Evolutionary conservation across 2,113 vertebrate species (phyloP), one percentile per base, ranked within the genome.

Genomic region (Apodemus speciosus): DNA sequence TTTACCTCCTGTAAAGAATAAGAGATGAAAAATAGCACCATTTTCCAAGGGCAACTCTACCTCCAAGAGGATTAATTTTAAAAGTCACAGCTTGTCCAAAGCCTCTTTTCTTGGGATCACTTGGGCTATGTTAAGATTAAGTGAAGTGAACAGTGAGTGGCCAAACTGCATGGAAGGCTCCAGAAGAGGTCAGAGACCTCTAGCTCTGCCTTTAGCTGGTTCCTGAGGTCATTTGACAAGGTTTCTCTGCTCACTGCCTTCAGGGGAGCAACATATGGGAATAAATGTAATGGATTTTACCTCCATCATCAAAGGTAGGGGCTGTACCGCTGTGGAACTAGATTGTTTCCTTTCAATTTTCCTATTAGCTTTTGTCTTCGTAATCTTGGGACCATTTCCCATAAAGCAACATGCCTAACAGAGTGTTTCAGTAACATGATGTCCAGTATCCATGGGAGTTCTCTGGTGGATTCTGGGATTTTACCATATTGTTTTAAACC

Each of bases 41-140:
- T 71, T 90, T 95, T 93, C 35, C 35, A 85, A 62, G 64, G 46
- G n/a, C 1, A 77, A 53, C 16, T 92, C 9, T 79, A 20, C 56
- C 27, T 92, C 23, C 90, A 94, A 85, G 43, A 0, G 0, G 35
- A 83, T 95, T 93, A 68, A 88, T 88, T 93, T 91, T 56, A 75
- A 89, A 96, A 92, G 49, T 94, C 9, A 53, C 15, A 90, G 27
- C 58, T 90, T 91, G 38, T 72, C 14, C 49, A 92, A 94, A 94
- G n/a, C 14, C 64, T 95, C 10, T 85, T 40, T 89, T 58, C 4
- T 32, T 89, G 53, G 73, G 58, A 91, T 94, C 30, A 38, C 73
- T 69, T 75, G 16, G 53, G 15, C n/a, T 85, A 16, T 87, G 49
- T 85, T 84, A 90, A 76, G 60, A 80, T 95, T 87, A 87, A 9